phyloP scores from a whole-genome alignment of 2,888 invertebrate genomes.

The Platypus cylindrus region DNA sequence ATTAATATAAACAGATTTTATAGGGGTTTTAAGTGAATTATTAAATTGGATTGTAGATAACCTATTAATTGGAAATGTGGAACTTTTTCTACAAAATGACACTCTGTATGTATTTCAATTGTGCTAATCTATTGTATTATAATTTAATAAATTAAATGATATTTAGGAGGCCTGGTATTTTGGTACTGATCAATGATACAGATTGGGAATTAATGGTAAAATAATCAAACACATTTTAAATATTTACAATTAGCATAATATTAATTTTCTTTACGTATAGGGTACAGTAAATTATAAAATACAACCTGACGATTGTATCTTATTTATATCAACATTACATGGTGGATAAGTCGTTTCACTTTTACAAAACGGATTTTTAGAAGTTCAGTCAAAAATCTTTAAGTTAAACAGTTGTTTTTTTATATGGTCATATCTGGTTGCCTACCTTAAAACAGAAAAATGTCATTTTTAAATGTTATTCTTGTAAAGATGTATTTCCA shows the following conservation, averaged over 20 bases:
- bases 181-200: slow-evolving; percentile 86
- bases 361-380: not conserved
- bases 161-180: slow-evolving; percentile 70
- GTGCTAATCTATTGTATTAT: not conserved
- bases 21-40: slow-evolving; percentile 60
- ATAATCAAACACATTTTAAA: not conserved
- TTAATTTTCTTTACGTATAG: slow-evolving; percentile 30
- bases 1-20: slow-evolving; percentile 15
- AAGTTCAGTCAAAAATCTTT: not conserved
- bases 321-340: slow-evolving; percentile 75
- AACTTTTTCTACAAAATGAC: slow-evolving; percentile 44
- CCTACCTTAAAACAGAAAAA: no score
- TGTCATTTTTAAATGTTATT: no score
- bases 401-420: no score
- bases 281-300: slow-evolving; percentile 61
- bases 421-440: slow-evolving; percentile 1
- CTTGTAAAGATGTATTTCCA: no score
- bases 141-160: slow-evolving; percentile 2
- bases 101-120: slow-evolving; percentile 31
- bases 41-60: slow-evolving; percentile 77
- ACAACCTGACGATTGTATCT: slow-evolving; percentile 54
- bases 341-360: slow-evolving; percentile 51
- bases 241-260: not conserved
- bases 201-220: slow-evolving; percentile 86
- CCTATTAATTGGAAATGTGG: slow-evolving; percentile 69